A percentile compares a stretch with the other conserved stretches of the same genome.
phyloP scores from a whole-genome alignment of 2,888 invertebrate species.

The Caenorhabditis macrosperma region DNA sequence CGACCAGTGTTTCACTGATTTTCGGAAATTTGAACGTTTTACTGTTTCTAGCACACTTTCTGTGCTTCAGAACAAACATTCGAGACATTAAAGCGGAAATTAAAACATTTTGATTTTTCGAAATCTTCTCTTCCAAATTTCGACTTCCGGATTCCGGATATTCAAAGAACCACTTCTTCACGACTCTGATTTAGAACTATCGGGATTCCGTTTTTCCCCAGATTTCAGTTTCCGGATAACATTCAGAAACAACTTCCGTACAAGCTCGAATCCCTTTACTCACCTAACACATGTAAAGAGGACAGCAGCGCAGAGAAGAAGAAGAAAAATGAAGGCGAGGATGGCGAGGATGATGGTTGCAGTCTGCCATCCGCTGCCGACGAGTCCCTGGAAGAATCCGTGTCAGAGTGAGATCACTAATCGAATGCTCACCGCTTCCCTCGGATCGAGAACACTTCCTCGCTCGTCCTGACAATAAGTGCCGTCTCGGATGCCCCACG shows the following conservation, averaged over 20 bases:
- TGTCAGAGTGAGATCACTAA: neutral
- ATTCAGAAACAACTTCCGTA: neutral
- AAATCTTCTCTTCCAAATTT: no score
- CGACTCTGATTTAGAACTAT: no score
- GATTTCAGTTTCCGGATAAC: neutral
- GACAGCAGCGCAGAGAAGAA: conserved; percentile 49
- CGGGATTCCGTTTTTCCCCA: neutral
- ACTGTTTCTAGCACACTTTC: no score
- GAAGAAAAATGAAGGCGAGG: conserved; percentile 58
- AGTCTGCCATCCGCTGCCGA: conserved; percentile 69
- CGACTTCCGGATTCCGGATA: no score
- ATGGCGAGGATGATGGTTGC: conserved; percentile 72
- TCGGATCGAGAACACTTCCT: conserved; percentile 67
- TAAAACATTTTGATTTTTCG: no score
- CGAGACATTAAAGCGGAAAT: no score
- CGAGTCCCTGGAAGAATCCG: conserved; percentile 61
- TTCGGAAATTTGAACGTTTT: no score
- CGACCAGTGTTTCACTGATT: no score
- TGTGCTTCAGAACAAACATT: no score
- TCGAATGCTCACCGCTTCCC: conserved; percentile 62
- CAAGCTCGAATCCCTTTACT: neutral
- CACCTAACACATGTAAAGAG: conserved; percentile 30
- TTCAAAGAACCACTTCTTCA: no score
- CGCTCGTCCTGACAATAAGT: conserved; percentile 72
- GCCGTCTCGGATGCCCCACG: conserved; percentile 76